phyloP scores from a whole-genome alignment of 1,140 invertebrate species.

The Drosophila santomea region DNA sequence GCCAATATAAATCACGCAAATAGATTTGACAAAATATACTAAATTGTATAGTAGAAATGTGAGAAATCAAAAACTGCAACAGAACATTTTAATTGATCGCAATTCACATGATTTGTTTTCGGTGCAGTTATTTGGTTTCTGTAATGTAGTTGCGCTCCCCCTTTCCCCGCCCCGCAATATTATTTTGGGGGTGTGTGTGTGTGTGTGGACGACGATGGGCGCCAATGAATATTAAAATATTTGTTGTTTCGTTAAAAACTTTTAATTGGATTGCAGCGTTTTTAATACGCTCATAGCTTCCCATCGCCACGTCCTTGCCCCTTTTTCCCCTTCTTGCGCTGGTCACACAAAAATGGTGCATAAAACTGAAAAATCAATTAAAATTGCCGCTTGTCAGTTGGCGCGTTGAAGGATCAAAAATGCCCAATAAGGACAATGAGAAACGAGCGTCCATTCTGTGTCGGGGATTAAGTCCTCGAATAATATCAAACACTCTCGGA shows the following conservation, averaged over 20 bases:
- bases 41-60: background rate
- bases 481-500: background rate
- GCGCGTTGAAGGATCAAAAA: conserved; percentile 65
- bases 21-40: too few species aligned
- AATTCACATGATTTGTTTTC: background rate
- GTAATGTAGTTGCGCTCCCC: conserved; percentile 33
- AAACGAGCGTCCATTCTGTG: background rate
- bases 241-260: conserved; percentile 67
- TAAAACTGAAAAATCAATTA: conserved; percentile 73
- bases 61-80: background rate
- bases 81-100: too few species aligned
- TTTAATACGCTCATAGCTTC: conserved; percentile 70
- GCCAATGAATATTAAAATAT: conserved; percentile 71
- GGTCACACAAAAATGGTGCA: conserved; percentile 33
- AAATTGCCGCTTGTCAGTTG: conserved; percentile 53
- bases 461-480: background rate
- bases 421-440: conserved; percentile 32
- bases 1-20: conserved; percentile 6
- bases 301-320: background rate
- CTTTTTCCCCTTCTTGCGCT: conserved; percentile 7
- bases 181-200: conserved; percentile 17
- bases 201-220: background rate
- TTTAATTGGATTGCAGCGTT: conserved; percentile 78
- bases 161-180: background rate
- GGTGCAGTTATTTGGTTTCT: background rate